phyloP scores from a whole-genome alignment of 2,888 invertebrate genomes.

The Sphaerophoria taeniata region DNA sequence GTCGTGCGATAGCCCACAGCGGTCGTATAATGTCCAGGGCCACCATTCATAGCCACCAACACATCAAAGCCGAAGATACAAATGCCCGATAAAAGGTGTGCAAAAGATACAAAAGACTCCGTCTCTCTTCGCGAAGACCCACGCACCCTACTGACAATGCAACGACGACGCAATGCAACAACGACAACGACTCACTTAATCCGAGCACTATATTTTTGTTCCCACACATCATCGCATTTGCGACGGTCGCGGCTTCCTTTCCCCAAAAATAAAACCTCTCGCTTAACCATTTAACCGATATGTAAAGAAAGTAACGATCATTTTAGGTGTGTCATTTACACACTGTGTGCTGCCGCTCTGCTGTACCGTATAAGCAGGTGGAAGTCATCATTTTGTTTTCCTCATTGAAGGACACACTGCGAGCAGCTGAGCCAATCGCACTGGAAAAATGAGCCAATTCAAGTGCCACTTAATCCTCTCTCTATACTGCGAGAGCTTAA shows the following conservation, averaged over 20 bases:
- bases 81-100: conserved; percentile 66
- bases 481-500: not conserved
- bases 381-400: conserved; percentile 47
- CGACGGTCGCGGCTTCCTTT: not conserved
- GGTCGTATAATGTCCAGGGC: not conserved
- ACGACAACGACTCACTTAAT: conserved; percentile 67
- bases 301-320: conserved; percentile 57
- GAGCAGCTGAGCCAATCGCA: conserved; percentile 57
- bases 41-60: not conserved
- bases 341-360: conserved; percentile 16
- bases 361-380: conserved; percentile 50
- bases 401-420: conserved; percentile 33
- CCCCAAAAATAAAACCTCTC: not conserved
- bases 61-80: conserved; percentile 58
- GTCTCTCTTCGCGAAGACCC: conserved; percentile 50
- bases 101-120: conserved; percentile 58
- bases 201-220: conserved; percentile 56
- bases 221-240: conserved; percentile 52
- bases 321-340: conserved; percentile 69
- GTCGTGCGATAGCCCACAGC: conserved; percentile 69
- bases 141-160: conserved; percentile 59
- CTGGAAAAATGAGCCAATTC: conserved; percentile 54
- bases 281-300: conserved; percentile 46
- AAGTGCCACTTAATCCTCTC: conserved; percentile 62
- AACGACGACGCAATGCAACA: not conserved